These are phyloP conservation scores for Lepidurus arcticus DNA, from an alignment of 1,140 invertebrate species.

Conservation along the genomic window DNA sequence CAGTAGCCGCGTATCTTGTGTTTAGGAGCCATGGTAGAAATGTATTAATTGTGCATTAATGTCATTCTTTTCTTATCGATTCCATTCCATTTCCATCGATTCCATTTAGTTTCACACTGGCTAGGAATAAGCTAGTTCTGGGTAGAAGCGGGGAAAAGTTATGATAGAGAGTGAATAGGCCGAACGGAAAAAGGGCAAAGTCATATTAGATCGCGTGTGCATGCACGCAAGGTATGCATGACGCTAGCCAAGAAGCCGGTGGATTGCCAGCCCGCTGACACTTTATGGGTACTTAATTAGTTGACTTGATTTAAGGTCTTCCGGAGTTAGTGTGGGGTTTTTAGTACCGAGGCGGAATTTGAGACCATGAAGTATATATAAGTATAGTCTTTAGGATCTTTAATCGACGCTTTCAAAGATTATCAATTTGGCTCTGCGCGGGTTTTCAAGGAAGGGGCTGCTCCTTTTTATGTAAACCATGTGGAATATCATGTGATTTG, in stretches of 20 bases:
- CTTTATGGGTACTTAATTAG: slow-evolving; percentile 13
- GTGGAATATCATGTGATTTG: no score
- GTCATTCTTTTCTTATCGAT: not conserved
- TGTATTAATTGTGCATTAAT: not conserved
- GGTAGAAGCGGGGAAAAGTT: not conserved
- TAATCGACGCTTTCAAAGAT: no score
- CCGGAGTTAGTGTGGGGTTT: not conserved
- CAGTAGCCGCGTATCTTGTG: not conserved
- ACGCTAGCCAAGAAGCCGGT: not conserved
- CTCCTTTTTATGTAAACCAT: no score
- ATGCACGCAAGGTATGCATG: not conserved
- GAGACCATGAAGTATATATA: not conserved
- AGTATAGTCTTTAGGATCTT: not conserved
- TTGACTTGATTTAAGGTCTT: not conserved
- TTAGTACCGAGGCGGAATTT: not conserved
- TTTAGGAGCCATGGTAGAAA: not conserved
- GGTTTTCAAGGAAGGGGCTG: no score
- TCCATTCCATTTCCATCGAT: not conserved
- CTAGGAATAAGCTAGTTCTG: not conserved
- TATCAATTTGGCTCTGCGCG: no score
- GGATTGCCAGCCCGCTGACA: not conserved
- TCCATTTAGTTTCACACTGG: not conserved
- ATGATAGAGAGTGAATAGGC: not conserved
- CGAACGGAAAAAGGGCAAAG: not conserved
- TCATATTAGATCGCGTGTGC: not conserved